Base-by-base conservation (phyloP, 1,140 invertebrate species). In the Agrypnia vestita region DNA sequence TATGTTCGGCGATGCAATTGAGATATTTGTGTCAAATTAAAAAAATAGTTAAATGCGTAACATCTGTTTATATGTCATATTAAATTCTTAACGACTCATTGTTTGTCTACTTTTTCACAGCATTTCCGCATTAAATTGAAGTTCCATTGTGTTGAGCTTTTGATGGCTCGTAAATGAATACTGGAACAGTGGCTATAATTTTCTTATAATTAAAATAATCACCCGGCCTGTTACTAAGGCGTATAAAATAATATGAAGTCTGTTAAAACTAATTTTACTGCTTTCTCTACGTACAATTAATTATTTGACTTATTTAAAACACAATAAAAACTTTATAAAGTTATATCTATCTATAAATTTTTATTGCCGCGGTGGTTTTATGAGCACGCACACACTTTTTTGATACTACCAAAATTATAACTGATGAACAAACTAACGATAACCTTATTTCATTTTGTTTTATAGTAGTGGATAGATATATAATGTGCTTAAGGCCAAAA, bases 131-230 rank as follows among this genome's bases (percentile, higher is more conserved):
- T n/a, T 46, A 69, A 69, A 69, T 69, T 69, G 43, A 69, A 69
- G 64, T 19, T 15, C 43, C 64, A 49, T 69, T 69, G 64, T 69
- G n/a, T 17, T 8, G 64, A 47, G 64, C 44, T 69, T 47, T 69
- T 69, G 44, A 49, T 49, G 64, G 46, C 64, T 47, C 44, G 44
- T 69, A 69, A 69, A 69, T 69, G 13, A 17, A n/a, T 47, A 49
- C 64, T n/a, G 44, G 46, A 69, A 69, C 44, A n/a, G 43, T 15
- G 64, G 9, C 44, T 47, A 19, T 69, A 69, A 69, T 69, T 69
- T 46, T 62, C 59, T 62, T 62, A 69, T 69, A 69, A 69, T 69
- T 69, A 69, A 69, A 69, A 49, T 49, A 47, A 69, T 69, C 44
- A 64, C 64, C 64, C 25, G 64, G 46, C 3, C 46, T 49, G 3